Evolutionary conservation across 2,888 invertebrate genomes (phyloP).

Genomic region (Agriopis marginaria): DNA sequence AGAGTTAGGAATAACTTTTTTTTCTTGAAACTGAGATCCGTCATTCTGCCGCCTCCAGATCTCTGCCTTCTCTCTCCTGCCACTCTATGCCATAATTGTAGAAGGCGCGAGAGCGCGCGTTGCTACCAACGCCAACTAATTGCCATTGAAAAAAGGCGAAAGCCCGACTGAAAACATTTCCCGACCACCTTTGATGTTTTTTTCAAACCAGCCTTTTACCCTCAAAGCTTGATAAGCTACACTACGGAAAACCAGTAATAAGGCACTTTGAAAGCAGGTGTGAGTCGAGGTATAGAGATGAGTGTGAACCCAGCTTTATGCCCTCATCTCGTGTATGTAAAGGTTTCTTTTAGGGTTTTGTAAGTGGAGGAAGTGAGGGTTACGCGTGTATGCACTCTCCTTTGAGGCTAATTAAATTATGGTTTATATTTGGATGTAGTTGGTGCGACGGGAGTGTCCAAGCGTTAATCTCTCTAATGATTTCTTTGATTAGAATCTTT

Average conservation of each 20-base stretch:
- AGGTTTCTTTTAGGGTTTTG: conserved; percentile 63
- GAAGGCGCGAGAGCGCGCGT: conserved; percentile 77
- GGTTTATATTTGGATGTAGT: conserved; percentile 38
- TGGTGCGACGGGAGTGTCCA: conserved; percentile 32
- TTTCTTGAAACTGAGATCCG: too few species aligned
- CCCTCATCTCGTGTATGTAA: conserved; percentile 54
- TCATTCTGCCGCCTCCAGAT: conserved; percentile 48
- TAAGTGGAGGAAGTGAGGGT: conserved; percentile 46
- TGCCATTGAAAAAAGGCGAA: conserved; percentile 88
- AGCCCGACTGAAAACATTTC: conserved; percentile 83
- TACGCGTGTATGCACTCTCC: conserved; percentile 41
- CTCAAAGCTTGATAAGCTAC: conserved; percentile 81
- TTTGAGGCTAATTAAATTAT: conserved; percentile 57
- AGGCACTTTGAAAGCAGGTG: conserved; percentile 82
- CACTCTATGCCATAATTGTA: conserved; percentile 78
- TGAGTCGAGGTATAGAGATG: conserved; percentile 68
- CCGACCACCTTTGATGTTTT: conserved; percentile 80
- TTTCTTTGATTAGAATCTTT: background rate
- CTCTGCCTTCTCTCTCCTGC: conserved; percentile 46
- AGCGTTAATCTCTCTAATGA: conserved; percentile 19
- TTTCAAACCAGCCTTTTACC: conserved; percentile 67
- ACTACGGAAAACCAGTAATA: conserved; percentile 78
- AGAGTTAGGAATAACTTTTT: background rate
- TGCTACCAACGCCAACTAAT: conserved; percentile 83
- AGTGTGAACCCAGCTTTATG: conserved; percentile 68